Evolutionary conservation across 1,140 invertebrate genomes (phyloP).

Genomic region (Odontomachus brunneus): DNA sequence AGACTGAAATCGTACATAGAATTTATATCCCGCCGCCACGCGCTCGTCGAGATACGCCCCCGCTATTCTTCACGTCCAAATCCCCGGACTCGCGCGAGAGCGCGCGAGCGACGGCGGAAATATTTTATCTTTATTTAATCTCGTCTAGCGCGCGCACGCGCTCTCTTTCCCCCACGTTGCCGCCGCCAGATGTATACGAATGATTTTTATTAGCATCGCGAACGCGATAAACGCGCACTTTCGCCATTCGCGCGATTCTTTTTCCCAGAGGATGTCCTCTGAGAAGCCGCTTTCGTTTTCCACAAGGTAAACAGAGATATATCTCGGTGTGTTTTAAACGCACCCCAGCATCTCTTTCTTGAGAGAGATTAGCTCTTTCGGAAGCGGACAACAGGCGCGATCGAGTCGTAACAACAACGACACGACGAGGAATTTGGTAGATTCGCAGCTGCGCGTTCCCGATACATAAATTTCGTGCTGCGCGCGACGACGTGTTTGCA

Average conservation of each 20-base stretch:
- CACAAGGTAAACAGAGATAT: too few species aligned
- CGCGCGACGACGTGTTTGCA: too few species aligned
- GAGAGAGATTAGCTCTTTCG: too few species aligned
- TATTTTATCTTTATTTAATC: constrained; percentile 63
- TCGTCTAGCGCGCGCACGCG: constrained; percentile 17
- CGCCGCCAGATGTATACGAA: constrained; percentile 16
- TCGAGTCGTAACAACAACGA: too few species aligned
- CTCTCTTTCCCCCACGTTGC: background rate
- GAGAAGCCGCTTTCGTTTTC: background rate
- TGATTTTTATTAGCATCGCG: constrained; percentile 46
- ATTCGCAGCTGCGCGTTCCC: too few species aligned
- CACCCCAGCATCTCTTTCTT: too few species aligned
- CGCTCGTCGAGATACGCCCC: constrained; percentile 37
- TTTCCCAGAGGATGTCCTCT: background rate
- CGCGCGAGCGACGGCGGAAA: constrained; percentile 48
- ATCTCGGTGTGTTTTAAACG: too few species aligned
- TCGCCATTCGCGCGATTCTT: constrained; percentile 23
- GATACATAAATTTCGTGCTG: too few species aligned
- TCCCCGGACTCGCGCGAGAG: constrained; percentile 37
- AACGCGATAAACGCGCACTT: constrained; percentile 19
- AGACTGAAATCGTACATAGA: constrained; percentile 46
- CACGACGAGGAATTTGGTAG: too few species aligned
- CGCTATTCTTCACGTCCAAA: constrained; percentile 53
- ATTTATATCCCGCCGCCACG: constrained; percentile 47
- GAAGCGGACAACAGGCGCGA: too few species aligned